A percentile compares a stretch with the other conserved stretches of the same genome.
Conservation (phyloP, 2,797 vertebrate species). For the Enteromius argenteus region DNA sequence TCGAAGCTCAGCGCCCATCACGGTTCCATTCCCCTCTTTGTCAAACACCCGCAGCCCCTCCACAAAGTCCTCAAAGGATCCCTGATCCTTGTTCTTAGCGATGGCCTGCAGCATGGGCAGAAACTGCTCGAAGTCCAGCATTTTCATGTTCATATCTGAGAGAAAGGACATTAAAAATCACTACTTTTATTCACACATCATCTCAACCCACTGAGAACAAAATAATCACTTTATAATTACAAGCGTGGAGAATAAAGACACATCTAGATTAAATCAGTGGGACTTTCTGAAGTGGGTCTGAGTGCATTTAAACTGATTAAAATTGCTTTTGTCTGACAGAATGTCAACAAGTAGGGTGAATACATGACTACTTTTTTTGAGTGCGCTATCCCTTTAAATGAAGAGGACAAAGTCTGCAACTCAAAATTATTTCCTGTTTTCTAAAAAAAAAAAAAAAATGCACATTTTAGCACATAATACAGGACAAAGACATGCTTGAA, state of each 20-base stretch:
- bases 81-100: constrained; percentile 94
- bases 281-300: background rate
- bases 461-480: background rate
- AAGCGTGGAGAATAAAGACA: background rate
- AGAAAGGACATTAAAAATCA: constrained; percentile 1
- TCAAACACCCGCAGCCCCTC: constrained; percentile 93
- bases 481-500: background rate
- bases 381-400: background rate
- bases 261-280: background rate
- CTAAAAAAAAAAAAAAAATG: background rate
- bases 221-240: constrained; percentile 5
- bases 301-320: constrained; percentile 10
- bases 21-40: constrained; percentile 93
- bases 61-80: constrained; percentile 90
- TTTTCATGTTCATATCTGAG: constrained; percentile 90
- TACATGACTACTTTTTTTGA: too few relatives aligned
- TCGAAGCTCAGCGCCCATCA: constrained; percentile 93
- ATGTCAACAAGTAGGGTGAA: background rate
- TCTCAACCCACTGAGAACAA: background rate
- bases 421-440: background rate
- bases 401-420: background rate
- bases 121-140: constrained; percentile 92
- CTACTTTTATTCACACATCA: background rate
- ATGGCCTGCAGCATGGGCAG: constrained; percentile 93
- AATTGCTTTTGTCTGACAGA: background rate